Conservation (phyloP, 30 jellyfish, hydroid and myxozoan genomes). For the Turritopsis rubra region DNA sequence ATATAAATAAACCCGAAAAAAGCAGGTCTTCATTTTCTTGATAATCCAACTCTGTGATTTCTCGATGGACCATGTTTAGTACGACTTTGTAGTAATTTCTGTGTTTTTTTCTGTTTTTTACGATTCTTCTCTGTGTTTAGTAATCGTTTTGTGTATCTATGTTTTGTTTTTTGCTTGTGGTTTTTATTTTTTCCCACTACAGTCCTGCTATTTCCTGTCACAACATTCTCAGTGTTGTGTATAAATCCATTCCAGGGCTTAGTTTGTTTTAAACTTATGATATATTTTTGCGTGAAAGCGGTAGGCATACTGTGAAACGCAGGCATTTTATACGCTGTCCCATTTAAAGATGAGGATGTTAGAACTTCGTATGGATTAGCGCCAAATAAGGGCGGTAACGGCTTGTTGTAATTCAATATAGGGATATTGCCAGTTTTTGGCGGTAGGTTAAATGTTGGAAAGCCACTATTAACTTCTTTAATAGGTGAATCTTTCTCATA, state of each 20-base stretch:
- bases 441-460: not conserved
- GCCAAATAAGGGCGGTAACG: constrained; percentile 1
- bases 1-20: not conserved
- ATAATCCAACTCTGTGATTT: not conserved
- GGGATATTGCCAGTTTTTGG: not conserved
- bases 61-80: not conserved
- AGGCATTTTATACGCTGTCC: constrained; percentile 10
- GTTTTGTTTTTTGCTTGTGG: not conserved
- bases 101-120: not conserved
- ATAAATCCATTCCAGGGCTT: not conserved
- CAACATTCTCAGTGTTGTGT: not conserved
- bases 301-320: not conserved
- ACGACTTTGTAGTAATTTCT: not conserved
- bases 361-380: constrained; percentile 15
- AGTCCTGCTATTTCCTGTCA: not conserved
- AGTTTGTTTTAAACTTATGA: not conserved
- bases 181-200: too few relatives aligned
- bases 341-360: constrained; percentile 9
- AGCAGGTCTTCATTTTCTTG: not conserved
- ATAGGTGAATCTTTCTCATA: not conserved
- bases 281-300: not conserved
- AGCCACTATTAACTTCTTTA: not conserved
- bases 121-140: not conserved
- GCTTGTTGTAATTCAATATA: not conserved
- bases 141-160: not conserved